Base-by-base conservation (phyloP, 2,888 invertebrate genomes). In the Pediacus dermestoides region DNA sequence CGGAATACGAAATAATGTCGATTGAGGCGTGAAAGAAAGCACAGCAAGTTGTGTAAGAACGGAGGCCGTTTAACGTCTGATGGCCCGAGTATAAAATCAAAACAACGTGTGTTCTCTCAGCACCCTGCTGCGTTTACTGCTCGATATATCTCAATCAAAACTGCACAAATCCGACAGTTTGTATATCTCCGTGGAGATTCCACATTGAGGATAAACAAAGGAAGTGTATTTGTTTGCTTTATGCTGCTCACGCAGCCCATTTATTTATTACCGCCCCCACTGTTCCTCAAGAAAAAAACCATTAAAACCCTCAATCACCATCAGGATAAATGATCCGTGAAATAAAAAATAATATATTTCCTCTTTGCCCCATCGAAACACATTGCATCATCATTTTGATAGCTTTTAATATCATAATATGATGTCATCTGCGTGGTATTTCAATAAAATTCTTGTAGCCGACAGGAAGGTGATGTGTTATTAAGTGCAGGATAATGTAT, bases 141-240 rank as follows among this genome's bases (percentile, higher is more conserved):
- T 45, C 56, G 57, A 59, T 59, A 59, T 58, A 53, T 58, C 59
- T 57, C 57, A 55, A 58, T 58, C 59, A 57, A 53, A 57, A 51
- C 50, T 51, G 46, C 56, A 53, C 54, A 55, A 53, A 55, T 57
- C 57, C 58, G 59, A 59, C 59, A 57, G 55, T 58, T 55, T 54
- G 57, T 57, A 56, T 57, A 52, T 55, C 51, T 57, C 55, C 53
- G 43, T 42, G 41, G 52, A 52, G 55, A 52, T 44, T 46, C 44
- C 52, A 41, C 39, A 48, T 44, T n/a, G 49, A 42, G 52, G 53
- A 58, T 55, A 55, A 56, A 56, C 56, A 58, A 58, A 57, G 53
- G 54, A 42, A 40, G 40, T 40, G 38, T 44, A 43, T 44, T 39
- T 48, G 40, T 42, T 46, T 51, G 49, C 48, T 44, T 34, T 43